These are phyloP conservation scores for Otus scops DNA, from an alignment of 2,797 vertebrate species.

Conservation along the genomic window DNA sequence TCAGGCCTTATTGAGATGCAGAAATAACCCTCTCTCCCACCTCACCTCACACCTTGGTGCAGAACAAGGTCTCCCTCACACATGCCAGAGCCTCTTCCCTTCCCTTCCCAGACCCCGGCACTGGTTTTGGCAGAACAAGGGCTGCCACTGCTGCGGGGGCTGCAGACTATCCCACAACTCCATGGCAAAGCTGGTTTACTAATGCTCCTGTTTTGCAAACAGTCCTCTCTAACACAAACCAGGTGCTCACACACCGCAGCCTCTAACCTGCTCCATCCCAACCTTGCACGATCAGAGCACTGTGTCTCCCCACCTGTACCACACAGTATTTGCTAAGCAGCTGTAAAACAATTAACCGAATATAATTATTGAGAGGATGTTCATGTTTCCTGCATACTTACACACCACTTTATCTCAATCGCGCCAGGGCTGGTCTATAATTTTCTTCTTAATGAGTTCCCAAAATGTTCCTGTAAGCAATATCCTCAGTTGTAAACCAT, in stretches of 20 bases:
- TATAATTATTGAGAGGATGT: background rate
- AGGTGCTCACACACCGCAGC: background rate
- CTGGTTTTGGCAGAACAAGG: background rate
- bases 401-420: background rate
- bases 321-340: background rate
- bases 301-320: background rate
- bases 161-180: background rate
- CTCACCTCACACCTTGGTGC: fast-evolving
- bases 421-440: background rate
- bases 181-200: background rate
- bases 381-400: background rate
- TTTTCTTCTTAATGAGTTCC: background rate
- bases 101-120: background rate
- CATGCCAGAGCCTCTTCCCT: background rate
- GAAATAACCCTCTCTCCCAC: background rate
- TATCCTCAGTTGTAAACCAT: background rate
- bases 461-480: background rate
- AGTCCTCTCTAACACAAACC: background rate
- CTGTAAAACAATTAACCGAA: background rate
- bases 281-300: background rate
- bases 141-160: background rate
- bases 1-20: background rate
- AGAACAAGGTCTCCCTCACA: background rate
- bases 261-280: background rate
- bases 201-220: background rate